A percentile compares a stretch with the other conserved stretches of the same genome.
Conservation (phyloP, 2,113 vertebrate genomes). For the Machaerirhynchus nigripectus region DNA sequence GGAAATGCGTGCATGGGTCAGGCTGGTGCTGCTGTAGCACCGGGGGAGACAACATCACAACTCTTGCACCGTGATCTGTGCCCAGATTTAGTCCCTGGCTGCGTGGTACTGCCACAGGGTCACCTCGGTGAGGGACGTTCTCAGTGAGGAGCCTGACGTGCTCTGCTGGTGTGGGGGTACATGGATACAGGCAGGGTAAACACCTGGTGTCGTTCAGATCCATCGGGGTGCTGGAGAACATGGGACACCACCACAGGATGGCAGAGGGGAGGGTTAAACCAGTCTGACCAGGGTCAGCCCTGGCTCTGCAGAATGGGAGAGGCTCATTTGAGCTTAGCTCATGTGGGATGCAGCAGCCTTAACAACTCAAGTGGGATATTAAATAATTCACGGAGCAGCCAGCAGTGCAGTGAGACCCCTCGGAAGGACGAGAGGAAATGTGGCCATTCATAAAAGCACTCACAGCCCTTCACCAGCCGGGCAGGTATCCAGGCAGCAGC, state of each 20-base stretch:
- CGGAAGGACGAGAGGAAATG: rapidly evolving
- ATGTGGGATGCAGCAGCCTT: neutral
- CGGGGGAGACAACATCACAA: rapidly evolving
- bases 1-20: rapidly evolving
- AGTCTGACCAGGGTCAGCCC: neutral
- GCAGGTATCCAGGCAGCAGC: neutral
- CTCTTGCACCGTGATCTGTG: rapidly evolving
- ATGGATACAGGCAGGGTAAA: neutral
- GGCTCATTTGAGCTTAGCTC: neutral
- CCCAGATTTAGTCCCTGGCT: neutral
- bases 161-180: rapidly evolving
- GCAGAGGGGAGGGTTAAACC: neutral
- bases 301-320: neutral
- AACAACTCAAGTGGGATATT: neutral
- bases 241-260: rapidly evolving
- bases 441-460: neutral
- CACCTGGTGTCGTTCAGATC: neutral
- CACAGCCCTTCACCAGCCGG: neutral
- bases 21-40: neutral
- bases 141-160: neutral
- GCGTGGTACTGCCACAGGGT: rapidly evolving
- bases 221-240: neutral
- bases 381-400: neutral
- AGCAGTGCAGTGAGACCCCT: neutral
- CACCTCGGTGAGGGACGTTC: neutral